Conservation (phyloP, 1,140 invertebrate genomes). For the Saccostrea glomerata region DNA sequence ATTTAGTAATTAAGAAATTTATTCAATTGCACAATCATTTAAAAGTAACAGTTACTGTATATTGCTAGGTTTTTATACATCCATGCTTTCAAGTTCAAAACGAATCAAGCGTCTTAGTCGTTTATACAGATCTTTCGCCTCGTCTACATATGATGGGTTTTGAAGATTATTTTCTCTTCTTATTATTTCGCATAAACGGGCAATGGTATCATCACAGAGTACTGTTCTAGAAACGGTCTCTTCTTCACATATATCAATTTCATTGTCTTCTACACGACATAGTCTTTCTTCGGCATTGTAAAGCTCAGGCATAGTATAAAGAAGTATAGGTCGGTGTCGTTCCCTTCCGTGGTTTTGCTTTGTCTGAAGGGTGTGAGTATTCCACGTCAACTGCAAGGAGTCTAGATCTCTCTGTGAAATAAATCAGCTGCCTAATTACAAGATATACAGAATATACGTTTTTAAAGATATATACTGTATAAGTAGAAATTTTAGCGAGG, state of each 20-base stretch:
- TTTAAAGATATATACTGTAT: no score
- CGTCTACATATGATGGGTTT: not conserved
- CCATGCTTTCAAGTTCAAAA: not conserved
- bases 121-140: constrained; percentile 17
- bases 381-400: not conserved
- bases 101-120: not conserved
- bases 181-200: not conserved
- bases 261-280: constrained; percentile 39
- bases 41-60: not conserved
- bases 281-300: constrained; percentile 15
- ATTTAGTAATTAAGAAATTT: no score
- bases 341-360: not conserved
- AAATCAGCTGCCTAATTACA: no score
- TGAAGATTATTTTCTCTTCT: not conserved
- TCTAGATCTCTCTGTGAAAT: constrained; percentile 12
- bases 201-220: not conserved
- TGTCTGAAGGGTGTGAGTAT: constrained; percentile 14
- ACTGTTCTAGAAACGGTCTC: constrained; percentile 23
- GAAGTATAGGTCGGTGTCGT: constrained; percentile 46
- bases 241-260: constrained; percentile 40
- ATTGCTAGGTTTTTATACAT: not conserved
- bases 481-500: no score
- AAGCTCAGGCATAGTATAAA: constrained; percentile 45
- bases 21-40: no score
- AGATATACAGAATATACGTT: no score